Percentiles rank a stretch among this genome's conserved stretches.
Evolutionary conservation across 2,113 vertebrate species (phyloP).

Genomic region (Lanius collurio): DNA sequence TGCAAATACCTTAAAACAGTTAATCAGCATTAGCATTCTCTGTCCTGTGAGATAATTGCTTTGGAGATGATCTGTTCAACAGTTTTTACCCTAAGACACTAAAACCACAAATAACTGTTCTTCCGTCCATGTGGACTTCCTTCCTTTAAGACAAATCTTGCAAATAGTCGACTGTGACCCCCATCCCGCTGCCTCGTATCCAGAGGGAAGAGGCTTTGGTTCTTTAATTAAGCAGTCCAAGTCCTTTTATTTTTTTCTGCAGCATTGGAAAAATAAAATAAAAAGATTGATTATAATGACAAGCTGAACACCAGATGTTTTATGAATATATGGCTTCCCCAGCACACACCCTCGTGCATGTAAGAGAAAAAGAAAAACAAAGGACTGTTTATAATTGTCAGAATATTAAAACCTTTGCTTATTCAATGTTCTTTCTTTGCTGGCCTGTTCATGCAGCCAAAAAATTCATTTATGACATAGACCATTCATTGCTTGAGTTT

Average conservation of each 20-base stretch:
- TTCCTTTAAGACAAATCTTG: not conserved
- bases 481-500: slow-evolving; percentile 62
- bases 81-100: not conserved
- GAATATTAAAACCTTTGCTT: slow-evolving; percentile 69
- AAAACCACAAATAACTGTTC: not conserved
- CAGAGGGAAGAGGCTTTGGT: not conserved
- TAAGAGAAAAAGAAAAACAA: slow-evolving; percentile 61
- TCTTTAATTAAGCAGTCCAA: not conserved
- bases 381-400: slow-evolving; percentile 67
- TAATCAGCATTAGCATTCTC: not conserved
- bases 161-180: not conserved
- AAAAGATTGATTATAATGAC: slow-evolving; percentile 15
- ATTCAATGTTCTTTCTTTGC: slow-evolving; percentile 59
- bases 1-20: not conserved
- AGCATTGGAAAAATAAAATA: slow-evolving; percentile 41
- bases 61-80: not conserved
- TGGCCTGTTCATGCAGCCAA: slow-evolving; percentile 43
- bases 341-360: not conserved
- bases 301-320: slow-evolving; percentile 58
- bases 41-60: not conserved
- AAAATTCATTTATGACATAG: slow-evolving; percentile 64
- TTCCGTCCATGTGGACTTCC: not conserved
- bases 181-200: not conserved
- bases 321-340: slow-evolving; percentile 48
- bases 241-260: not conserved